phyloP scores from a whole-genome alignment of 1,140 invertebrate species.

The Calliphora vicina region DNA sequence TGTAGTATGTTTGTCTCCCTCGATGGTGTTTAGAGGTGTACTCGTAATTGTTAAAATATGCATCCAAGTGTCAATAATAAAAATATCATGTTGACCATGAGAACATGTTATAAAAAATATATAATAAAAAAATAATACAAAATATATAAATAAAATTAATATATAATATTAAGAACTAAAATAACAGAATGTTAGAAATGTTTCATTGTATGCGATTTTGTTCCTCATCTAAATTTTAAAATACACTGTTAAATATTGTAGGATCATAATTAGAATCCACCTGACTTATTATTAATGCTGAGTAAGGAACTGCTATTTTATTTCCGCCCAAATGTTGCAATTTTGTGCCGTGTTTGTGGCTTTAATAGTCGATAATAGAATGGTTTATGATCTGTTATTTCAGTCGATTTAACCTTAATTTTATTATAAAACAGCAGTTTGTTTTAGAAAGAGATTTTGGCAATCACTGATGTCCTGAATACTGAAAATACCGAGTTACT shows the following conservation, averaged over 20 bases:
- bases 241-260: neutral
- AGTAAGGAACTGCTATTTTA: too few relatives aligned
- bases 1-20: neutral
- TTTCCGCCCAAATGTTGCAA: too few relatives aligned
- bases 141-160: constrained; percentile 3
- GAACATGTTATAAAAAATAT: constrained; percentile 63
- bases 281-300: too few relatives aligned
- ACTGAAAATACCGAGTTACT: too few relatives aligned
- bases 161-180: constrained; percentile 7
- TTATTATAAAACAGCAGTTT: too few relatives aligned
- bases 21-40: neutral
- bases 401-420: too few relatives aligned
- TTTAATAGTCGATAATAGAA: too few relatives aligned
- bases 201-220: constrained; percentile 50
- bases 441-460: too few relatives aligned
- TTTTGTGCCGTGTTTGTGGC: too few relatives aligned
- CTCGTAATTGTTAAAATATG: constrained; percentile 29
- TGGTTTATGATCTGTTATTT: too few relatives aligned
- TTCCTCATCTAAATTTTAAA: constrained; percentile 4
- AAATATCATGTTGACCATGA: constrained; percentile 59
- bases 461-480: too few relatives aligned
- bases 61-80: constrained; percentile 40
- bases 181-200: constrained; percentile 61
- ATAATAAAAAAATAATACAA: neutral
- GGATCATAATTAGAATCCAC: too few relatives aligned